Evolutionary conservation across 1,140 invertebrate genomes (phyloP), one percentile per base, ranked within the genome.

Genomic region (Micrasema longulum): DNA sequence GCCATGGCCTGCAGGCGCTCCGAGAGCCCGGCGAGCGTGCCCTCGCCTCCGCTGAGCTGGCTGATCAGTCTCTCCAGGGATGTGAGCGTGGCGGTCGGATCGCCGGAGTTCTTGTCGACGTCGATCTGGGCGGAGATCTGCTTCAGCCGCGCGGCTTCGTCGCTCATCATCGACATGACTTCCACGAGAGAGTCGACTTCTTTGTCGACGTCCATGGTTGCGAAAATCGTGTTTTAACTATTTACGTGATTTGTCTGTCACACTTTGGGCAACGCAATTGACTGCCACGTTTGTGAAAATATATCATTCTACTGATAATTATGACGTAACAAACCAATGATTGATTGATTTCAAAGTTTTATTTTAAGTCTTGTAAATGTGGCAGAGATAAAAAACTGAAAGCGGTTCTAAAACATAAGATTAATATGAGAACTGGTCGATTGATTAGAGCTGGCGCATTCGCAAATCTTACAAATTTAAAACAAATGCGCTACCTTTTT

Each of bases 1-100:
- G 85, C 26, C 1, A 87, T 76, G 0, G 73, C 77, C 9, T 77
- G 68, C 1, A 87, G 26, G 67, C 83, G 83, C 1, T 79, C 65
- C 1, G 77, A 72, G 0, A 82, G 76, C 1, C 79, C 78, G 0
- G 26, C n/a, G 0, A 64, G 50, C 12, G 41, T 45, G 48, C 41
- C 38, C 14, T 64, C 36, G 12, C 66, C 48, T n/a, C 60, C 55
- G 20, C 16, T 22, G 6, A 74, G 45, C 48, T 71, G 62, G 9
- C 41, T 11, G n/a, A 74, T 9, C 0, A 73, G n/a, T n/a, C 14
- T 10, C 35, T 52, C 9, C 2, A 72, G 41, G 7, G 20, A 18
- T 26, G 57, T 43, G 20, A 66, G 3, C 5, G 16, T 38, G 0
- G 50, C 36, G 1, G 26, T 22, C 10, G 65, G 50, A 16, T 65